phyloP scores from a whole-genome alignment of 2,888 invertebrate species.

The Polymixis lichenea region DNA sequence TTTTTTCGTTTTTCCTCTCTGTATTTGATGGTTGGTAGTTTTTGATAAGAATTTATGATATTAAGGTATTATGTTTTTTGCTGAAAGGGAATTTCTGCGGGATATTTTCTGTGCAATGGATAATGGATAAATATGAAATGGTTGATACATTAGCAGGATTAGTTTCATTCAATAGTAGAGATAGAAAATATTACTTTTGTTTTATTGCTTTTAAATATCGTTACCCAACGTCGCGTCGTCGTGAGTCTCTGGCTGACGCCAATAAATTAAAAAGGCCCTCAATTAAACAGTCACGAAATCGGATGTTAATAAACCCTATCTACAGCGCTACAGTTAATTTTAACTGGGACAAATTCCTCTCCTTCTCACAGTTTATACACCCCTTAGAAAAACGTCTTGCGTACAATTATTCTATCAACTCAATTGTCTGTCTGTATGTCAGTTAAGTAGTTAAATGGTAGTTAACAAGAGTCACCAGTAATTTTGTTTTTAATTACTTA shows the following conservation, averaged over 20 bases:
- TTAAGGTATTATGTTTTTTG: conserved; percentile 31
- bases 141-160: conserved; percentile 17
- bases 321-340: background rate
- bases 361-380: background rate
- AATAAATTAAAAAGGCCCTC: no score
- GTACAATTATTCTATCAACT: conserved; percentile 53
- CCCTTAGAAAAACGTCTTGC: background rate
- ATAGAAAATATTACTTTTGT: background rate
- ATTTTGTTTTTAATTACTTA: conserved; percentile 42
- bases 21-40: conserved; percentile 50
- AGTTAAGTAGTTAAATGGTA: conserved; percentile 27
- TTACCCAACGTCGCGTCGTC: no score
- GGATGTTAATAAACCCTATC: background rate
- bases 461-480: background rate
- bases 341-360: background rate
- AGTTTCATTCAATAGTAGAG: background rate
- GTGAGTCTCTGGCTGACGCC: no score
- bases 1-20: conserved; percentile 34
- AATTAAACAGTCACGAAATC: no score
- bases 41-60: conserved; percentile 62
- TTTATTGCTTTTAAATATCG: background rate
- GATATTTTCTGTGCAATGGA: conserved; percentile 11
- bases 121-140: conserved; percentile 3
- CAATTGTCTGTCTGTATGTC: conserved; percentile 45
- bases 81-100: background rate